Evolutionary conservation across 2,113 vertebrate species (phyloP).

Genomic region (Hypanus sabinus): DNA sequence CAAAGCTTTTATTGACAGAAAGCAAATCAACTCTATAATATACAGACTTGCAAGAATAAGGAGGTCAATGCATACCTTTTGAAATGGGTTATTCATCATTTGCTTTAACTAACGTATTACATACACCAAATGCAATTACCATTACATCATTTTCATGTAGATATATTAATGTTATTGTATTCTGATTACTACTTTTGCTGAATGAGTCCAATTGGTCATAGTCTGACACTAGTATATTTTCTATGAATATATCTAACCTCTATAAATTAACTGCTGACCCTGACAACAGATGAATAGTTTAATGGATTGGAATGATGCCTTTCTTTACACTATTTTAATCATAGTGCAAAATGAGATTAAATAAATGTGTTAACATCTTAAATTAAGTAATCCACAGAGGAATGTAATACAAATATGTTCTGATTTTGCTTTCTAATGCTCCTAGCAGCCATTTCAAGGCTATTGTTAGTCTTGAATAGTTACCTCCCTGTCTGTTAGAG

Average conservation of each 20-base stretch:
- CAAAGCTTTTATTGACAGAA: neutral
- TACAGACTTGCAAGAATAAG: neutral
- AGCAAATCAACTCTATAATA: neutral
- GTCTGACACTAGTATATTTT: neutral
- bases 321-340: neutral
- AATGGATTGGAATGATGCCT: neutral
- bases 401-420: neutral
- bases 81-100: neutral
- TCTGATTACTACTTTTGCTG: neutral
- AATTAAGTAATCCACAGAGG: constrained; percentile 5
- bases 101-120: neutral
- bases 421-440: neutral
- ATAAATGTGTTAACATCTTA: neutral
- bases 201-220: neutral
- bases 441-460: neutral
- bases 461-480: neutral
- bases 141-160: neutral
- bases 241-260: neutral
- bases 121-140: neutral
- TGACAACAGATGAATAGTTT: neutral
- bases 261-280: neutral
- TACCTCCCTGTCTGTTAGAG: neutral
- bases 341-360: neutral
- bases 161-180: neutral
- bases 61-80: neutral